A percentile compares a stretch with the other conserved stretches of the same genome.
These are phyloP conservation scores for Periophthalmus modestus DNA, from an alignment of 2,113 vertebrate genomes.

Conservation along the genomic window DNA sequence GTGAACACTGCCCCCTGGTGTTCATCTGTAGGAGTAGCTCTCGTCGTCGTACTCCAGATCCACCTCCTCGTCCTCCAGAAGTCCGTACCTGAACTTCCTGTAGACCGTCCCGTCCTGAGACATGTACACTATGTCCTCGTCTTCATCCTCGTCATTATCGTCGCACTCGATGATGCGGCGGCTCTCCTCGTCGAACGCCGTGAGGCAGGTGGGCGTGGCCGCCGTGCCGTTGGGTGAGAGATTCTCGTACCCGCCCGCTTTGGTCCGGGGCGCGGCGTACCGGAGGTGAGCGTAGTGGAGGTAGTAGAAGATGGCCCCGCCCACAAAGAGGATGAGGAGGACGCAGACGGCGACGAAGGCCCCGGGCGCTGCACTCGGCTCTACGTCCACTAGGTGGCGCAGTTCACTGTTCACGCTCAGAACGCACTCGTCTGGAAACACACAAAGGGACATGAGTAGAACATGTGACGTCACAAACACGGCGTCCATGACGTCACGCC, in stretches of 20 bases:
- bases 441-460: not conserved
- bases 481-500: too few relatives aligned
- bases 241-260: constrained; percentile 79
- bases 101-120: constrained; percentile 89
- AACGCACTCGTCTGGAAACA: constrained; percentile 81
- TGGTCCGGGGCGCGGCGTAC: constrained; percentile 28
- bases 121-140: constrained; percentile 95
- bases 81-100: constrained; percentile 87
- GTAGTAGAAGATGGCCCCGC: constrained; percentile 75
- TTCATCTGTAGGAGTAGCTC: constrained; percentile 83
- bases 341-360: constrained; percentile 65
- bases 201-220: constrained; percentile 32
- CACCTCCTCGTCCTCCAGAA: constrained; percentile 84
- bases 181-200: constrained; percentile 79
- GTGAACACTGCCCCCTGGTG: not conserved
- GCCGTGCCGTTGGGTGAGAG: constrained; percentile 65
- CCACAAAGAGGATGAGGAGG: constrained; percentile 75
- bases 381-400: constrained; percentile 36
- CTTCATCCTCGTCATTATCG: constrained; percentile 77
- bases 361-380: constrained; percentile 46
- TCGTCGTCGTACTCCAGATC: constrained; percentile 94
- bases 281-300: constrained; percentile 66
- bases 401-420: constrained; percentile 63
- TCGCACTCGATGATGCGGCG: constrained; percentile 72
- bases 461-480: not conserved